These are phyloP conservation scores for Thymelicus lineola DNA, from an alignment of 2,888 invertebrate species.

Conservation along the genomic window DNA sequence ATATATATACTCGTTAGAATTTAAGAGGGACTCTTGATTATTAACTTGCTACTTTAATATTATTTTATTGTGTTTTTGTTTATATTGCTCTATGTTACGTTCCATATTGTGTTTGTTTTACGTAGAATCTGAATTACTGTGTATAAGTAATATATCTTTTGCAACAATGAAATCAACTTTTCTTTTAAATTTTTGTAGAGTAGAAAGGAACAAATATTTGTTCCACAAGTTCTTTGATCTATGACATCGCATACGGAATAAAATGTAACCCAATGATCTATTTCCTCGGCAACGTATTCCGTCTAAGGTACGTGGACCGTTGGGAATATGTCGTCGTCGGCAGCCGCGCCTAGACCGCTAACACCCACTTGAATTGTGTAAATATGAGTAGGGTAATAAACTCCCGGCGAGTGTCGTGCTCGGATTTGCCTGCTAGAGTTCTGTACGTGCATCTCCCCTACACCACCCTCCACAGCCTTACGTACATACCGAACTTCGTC, in stretches of 20 bases:
- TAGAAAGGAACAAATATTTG: constrained; percentile 26
- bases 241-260: constrained; percentile 27
- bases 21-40: background rate
- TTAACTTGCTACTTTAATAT: background rate
- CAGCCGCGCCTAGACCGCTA: constrained; percentile 60
- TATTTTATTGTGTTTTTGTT: background rate
- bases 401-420: constrained; percentile 69
- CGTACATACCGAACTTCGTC: constrained; percentile 68
- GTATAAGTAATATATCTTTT: background rate
- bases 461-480: constrained; percentile 51
- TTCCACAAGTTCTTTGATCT: constrained; percentile 32
- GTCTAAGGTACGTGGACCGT: constrained; percentile 47
- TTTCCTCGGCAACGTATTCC: constrained; percentile 40
- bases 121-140: background rate
- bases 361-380: constrained; percentile 77
- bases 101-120: too few relatives aligned
- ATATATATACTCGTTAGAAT: background rate
- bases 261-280: constrained; percentile 38
- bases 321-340: constrained; percentile 51
- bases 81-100: too few relatives aligned
- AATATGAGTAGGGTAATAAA: constrained; percentile 82
- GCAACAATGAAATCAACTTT: background rate
- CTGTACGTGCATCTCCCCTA: constrained; percentile 70
- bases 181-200: background rate
- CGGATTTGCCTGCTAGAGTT: constrained; percentile 77